These are phyloP conservation scores for Cydia pomonella DNA, from an alignment of 1,140 invertebrate genomes.

Conservation along the genomic window DNA sequence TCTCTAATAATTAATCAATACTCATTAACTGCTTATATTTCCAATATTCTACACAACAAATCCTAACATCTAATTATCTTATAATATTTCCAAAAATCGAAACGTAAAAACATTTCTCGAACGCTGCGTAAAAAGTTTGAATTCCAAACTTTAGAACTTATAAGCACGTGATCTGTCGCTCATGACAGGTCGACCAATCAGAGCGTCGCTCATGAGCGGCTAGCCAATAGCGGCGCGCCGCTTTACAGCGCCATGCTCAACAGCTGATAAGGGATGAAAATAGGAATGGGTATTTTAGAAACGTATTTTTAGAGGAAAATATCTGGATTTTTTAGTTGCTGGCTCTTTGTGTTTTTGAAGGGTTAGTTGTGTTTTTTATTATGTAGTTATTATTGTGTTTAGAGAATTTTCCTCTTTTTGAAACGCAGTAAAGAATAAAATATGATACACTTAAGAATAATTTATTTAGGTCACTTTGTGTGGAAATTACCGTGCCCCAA, in stretches of 20 bases:
- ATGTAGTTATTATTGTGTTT: too few species aligned
- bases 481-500: too few species aligned
- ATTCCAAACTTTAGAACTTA: constrained; percentile 65
- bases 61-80: not conserved
- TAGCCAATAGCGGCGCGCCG: constrained; percentile 64
- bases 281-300: constrained; percentile 26
- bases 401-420: too few species aligned
- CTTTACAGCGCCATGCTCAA: constrained; percentile 65
- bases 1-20: not conserved
- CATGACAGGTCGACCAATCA: constrained; percentile 69
- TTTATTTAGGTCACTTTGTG: too few species aligned
- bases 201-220: constrained; percentile 73
- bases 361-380: not conserved
- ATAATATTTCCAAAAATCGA: not conserved
- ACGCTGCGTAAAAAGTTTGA: constrained; percentile 57
- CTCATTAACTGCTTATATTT: not conserved
- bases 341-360: not conserved
- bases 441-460: too few species aligned
- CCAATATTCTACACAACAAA: not conserved
- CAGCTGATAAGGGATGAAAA: constrained; percentile 68
- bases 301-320: not conserved
- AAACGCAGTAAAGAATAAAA: too few species aligned
- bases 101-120: not conserved
- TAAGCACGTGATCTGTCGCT: constrained; percentile 75
- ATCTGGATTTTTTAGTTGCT: not conserved